Conservation (phyloP, 2,888 invertebrate genomes). For the Rhaphigaster nebulosa region DNA sequence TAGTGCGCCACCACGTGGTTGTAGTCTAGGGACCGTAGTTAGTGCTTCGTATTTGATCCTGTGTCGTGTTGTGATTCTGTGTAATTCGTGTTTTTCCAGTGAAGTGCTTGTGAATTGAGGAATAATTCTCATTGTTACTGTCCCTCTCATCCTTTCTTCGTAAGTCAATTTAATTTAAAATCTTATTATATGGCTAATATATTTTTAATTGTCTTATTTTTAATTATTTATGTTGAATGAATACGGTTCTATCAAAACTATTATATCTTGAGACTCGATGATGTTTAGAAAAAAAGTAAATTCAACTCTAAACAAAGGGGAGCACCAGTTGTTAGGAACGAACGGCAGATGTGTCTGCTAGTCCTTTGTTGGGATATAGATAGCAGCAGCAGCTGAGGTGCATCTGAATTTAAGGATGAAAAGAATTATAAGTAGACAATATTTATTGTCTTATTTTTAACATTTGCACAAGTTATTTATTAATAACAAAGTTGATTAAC, state of each 20-base stretch:
- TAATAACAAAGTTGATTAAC: neutral
- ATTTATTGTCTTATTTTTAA: neutral
- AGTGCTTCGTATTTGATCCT: slow-evolving; percentile 3
- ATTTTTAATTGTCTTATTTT: neutral
- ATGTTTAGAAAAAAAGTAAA: neutral
- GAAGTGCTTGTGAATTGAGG: neutral
- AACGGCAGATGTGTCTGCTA: neutral
- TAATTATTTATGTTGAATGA: neutral
- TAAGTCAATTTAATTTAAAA: neutral
- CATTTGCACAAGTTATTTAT: neutral
- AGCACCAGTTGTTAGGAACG: neutral
- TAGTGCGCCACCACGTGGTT: slow-evolving; percentile 36
- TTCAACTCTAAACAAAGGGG: neutral
- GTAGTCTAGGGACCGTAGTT: neutral
- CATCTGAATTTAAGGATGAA: neutral
- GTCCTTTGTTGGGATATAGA: neutral
- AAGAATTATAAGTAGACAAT: neutral
- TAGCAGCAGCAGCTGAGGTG: slow-evolving; percentile 11
- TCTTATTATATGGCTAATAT: neutral
- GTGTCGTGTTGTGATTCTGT: neutral
- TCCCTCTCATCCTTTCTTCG: neutral
- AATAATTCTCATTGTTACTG: neutral
- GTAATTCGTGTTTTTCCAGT: neutral
- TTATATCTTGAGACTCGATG: neutral
- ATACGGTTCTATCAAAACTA: neutral